phyloP scores from a whole-genome alignment of 2,797 vertebrate species.

The Allenopithecus nigroviridis region DNA sequence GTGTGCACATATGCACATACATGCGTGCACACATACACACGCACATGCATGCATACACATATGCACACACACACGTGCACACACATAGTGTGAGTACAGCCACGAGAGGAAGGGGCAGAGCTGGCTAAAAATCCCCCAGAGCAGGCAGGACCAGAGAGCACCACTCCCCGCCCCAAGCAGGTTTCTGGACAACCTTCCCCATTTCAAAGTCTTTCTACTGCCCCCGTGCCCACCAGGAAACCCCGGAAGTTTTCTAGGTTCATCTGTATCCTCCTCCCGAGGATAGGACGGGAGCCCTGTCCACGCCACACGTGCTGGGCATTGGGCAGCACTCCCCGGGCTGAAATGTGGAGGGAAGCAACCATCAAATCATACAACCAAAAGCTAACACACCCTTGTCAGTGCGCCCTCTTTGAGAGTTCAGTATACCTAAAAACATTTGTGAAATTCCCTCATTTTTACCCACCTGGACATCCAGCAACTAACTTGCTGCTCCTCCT shows the following conservation, averaged over 20 bases:
- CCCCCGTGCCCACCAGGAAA: not conserved
- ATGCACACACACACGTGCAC: not conserved
- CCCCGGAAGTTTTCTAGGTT: not conserved
- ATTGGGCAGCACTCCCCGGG: not conserved
- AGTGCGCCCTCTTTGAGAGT: not conserved
- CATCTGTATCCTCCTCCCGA: no score
- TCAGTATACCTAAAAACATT: not conserved
- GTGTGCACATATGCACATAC: no score
- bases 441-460: not conserved
- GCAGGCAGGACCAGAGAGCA: no score
- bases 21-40: no score
- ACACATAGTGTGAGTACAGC: not conserved
- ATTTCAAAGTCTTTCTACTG: not conserved
- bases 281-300: no score
- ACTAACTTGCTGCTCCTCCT: not conserved
- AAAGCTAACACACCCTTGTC: no score
- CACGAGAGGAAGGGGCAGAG: not conserved
- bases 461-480: not conserved
- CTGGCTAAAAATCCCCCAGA: rapidly evolving
- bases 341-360: not conserved
- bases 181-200: not conserved
- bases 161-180: no score
- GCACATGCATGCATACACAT: no score
- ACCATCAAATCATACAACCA: not conserved
- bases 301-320: not conserved